Evolutionary conservation across 2,888 invertebrate genomes (phyloP), one percentile per base, ranked within the genome.

Genomic region (Cecidostiba fungosa): DNA sequence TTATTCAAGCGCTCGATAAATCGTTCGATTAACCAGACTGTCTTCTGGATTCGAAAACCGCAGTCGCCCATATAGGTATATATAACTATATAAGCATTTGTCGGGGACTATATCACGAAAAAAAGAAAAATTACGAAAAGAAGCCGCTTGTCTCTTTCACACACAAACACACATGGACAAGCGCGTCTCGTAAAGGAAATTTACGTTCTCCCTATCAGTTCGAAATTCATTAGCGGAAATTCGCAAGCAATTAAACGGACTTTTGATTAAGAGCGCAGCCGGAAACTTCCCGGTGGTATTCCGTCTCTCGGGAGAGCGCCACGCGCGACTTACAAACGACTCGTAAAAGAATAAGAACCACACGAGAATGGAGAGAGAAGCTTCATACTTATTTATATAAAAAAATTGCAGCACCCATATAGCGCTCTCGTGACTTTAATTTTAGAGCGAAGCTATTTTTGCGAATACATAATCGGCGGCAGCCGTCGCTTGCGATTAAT

Each of bases 391-490:
- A 26, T 54, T 4, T n/a, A 70, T 12, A 62, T 59, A 78, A 43
- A 74, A 84, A 83, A 50, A 73, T 74, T 73, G 66, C 50, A 66
- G 47, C 19, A 29, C 16, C 59, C 8, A 8, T 43, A 54, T 16
- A 62, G 50, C n/a, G n/a, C n/a, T n/a, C n/a, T 47, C 78, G 50
- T 36, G 47, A 62, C 36, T 81, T 77, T 77, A 85, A 81, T 82
- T 82, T 82, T 85, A 82, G 77, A 66, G 1, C 59, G 50, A n/a
- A 5, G 81, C 39, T 85, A 82, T 85, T 78, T 82, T 80, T 72
- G 73, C 54, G 29, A 66, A 74, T 77, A 69, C 36, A 80, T 32
- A 8, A 50, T 78, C 4, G 39, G 59, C 16, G 23, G 59, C 32
- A 70, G 69, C 10, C 29, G 62, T 19, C 32, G 62, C 26, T 66